Evolutionary conservation across 2,113 vertebrate species (phyloP), one percentile per base, ranked within the genome.

Genomic region (Grantiella picta): DNA sequence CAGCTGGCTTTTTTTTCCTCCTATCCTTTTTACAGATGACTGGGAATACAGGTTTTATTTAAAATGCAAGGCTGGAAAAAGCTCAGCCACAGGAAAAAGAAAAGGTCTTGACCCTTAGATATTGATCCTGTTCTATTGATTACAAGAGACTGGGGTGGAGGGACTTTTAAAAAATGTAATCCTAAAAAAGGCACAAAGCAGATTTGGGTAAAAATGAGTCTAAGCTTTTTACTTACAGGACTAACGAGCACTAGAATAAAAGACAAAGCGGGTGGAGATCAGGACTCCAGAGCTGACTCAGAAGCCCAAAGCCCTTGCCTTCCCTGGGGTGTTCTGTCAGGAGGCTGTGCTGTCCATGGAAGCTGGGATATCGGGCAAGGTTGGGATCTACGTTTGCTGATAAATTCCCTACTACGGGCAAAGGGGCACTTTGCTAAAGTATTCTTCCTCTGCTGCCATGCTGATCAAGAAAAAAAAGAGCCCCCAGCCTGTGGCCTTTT

Each of bases 31-130:
- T 80, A 57, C 57, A 94, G 88, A 94, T 95, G 86, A 68, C 86
- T 81, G 56, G 25, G 61, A 85, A 92, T 54, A 64, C 56, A 56
- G 60, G 18, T 94, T 97, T 92, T 77, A 18, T 81, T 79, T 87
- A 69, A 89, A 91, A 93, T 75, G 78, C 88, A 91, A 92, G 72
- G 6, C 82, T 96, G 81, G 76, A 92, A 92, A 89, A 93, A 93
- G 82, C 94, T 85, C 79, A 91, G 82, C 90, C 75, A 52, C 68
- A 65, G 93, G 92, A 95, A 97, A 93, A 94, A 89, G 68, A 61
- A 92, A 84, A 94, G 95, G 92, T 68, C 88, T 90, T 93, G 94
- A 96, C 88, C 88, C 89, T 89, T 75, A 94, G 35, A 82, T 96
- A 96, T 96, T 87, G 95, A 95, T 96, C 87, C 38, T 2, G 1